These are phyloP conservation scores for Torymus tubicola DNA, from an alignment of 2,888 invertebrate genomes.

Conservation along the genomic window DNA sequence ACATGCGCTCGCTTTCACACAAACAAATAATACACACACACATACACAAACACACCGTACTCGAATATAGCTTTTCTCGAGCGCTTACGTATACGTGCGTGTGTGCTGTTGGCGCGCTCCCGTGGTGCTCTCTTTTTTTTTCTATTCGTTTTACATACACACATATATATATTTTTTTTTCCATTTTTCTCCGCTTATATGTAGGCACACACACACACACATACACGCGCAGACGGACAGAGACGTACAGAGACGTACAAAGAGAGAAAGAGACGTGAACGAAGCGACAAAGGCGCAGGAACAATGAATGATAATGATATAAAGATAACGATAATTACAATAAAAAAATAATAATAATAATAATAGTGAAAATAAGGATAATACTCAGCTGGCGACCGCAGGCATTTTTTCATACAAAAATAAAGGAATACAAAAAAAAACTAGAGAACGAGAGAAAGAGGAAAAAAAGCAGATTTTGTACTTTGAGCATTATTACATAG, in stretches of 20 bases:
- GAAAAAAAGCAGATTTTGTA: constrained; percentile 21
- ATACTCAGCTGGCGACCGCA: constrained; percentile 53
- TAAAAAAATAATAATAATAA: constrained; percentile 11
- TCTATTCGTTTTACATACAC: too few species aligned
- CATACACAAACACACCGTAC: too few species aligned
- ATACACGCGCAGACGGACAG: neutral
- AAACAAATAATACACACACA: too few species aligned
- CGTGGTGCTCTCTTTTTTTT: neutral
- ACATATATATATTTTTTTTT: too few species aligned
- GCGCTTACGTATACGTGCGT: neutral
- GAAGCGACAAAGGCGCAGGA: neutral
- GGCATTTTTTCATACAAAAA: constrained; percentile 4
- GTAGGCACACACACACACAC: constrained; percentile 15
- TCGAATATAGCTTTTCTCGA: too few species aligned
- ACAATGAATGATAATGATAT: too few species aligned
- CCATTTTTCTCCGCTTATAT: constrained; percentile 25
- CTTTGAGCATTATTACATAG: constrained; percentile 12
- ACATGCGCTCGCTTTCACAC: neutral
- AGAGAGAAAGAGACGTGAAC: constrained; percentile 49
- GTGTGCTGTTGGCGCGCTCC: neutral
- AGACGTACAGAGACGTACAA: neutral
- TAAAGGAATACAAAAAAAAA: neutral
- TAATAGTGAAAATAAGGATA: constrained; percentile 55
- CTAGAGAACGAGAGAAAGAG: neutral
- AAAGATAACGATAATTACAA: too few species aligned